Percentiles rank a stretch among this genome's conserved stretches.
Evolutionary conservation across 2,113 vertebrate species (phyloP).

Genomic region (Crypturellus undulatus): DNA sequence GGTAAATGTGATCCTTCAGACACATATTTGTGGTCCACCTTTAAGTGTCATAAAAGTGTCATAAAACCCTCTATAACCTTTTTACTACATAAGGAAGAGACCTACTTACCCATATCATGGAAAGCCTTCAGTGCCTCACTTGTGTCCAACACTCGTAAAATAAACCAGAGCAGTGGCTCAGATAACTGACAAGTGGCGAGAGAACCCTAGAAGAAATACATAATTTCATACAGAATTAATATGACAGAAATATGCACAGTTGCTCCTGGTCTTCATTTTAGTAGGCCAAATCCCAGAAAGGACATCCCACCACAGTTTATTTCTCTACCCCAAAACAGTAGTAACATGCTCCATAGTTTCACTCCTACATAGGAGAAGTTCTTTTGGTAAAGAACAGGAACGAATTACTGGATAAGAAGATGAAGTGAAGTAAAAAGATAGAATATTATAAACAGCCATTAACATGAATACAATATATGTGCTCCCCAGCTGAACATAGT

Average conservation of each 20-base stretch:
- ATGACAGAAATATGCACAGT: background rate
- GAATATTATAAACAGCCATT: background rate
- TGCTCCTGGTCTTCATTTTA: background rate
- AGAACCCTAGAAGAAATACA: constrained; percentile 84
- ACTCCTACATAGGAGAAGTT: rapidly evolving
- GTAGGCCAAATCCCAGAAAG: background rate
- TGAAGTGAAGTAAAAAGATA: background rate
- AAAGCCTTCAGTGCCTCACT: constrained; percentile 97
- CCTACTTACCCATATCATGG: constrained; percentile 95
- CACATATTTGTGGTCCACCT: background rate
- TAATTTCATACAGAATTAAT: background rate
- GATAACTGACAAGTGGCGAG: constrained; percentile 98
- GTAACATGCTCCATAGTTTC: background rate
- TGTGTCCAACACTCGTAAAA: constrained; percentile 95
- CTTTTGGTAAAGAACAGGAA: background rate
- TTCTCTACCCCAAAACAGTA: background rate
- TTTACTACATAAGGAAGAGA: background rate
- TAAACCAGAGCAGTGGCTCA: constrained; percentile 97
- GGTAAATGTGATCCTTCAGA: background rate
- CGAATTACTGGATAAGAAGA: background rate
- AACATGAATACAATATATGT: background rate
- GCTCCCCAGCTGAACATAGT: background rate
- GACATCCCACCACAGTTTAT: background rate
- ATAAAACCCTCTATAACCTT: background rate
- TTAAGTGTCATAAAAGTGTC: background rate